Evolutionary conservation across 92 coral and sea anemone genomes (phyloP), one percentile per base, ranked within the genome.

Genomic region (Metridium senile): DNA sequence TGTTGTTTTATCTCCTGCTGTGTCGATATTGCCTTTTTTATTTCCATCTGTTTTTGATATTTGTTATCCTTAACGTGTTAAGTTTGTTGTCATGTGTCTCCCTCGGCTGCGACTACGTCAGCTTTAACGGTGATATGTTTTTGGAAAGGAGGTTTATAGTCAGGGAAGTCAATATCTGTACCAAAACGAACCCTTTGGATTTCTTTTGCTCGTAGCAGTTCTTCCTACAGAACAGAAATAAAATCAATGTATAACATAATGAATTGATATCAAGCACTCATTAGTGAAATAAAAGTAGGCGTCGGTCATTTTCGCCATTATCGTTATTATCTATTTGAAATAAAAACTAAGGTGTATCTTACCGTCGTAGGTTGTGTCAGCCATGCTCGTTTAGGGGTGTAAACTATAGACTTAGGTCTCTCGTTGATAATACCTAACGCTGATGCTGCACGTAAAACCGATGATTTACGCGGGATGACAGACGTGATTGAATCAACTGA

Each of bases 371-470:
- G 83, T 26, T 96, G 99, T 70, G 91, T 82, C 45, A 96, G 66
- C 99, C 99, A 96, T 62, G 99, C 99, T 62, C 94, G 85, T 78
- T 91, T 85, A 0, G 99, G 99, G n/a, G 88, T 87, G 62, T 89
- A 96, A 35, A 89, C 82, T 61, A 96, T 82, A 21, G 97, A 90
- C 57, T 88, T 81, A 0, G 93, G 99, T 71, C 91, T 93, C 76
- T 96, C 99, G 70, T 91, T 91, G 13, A 87, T 82, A 58, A 96
- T 93, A 11, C 99, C 99, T 3, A 96, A 84, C 9, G 99, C 99
- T 57, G 99, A 96, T 26, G 97, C 99, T 1, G 99, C 99, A 6
- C 99, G 97, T 49, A 96, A 84, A 9, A 96, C 99, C 23, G 99
- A 96, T n/a, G 99, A 96, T 79, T 93, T 96, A 23, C 94, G 97